Conservation (phyloP, 2,113 vertebrate genomes). For the Baryphthengus martii region DNA sequence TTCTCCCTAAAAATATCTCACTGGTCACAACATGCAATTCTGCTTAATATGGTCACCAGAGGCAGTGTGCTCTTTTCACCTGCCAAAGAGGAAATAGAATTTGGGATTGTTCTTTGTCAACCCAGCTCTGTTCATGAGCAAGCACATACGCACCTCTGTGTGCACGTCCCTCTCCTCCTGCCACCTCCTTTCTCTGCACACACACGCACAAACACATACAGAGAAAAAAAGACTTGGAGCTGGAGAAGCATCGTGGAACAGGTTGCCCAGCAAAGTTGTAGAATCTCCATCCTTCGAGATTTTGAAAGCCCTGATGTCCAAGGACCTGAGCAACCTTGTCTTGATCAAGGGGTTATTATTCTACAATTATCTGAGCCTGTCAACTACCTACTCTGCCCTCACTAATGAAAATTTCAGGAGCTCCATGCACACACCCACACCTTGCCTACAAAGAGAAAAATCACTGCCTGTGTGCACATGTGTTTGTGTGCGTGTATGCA, state of each 20-base stretch:
- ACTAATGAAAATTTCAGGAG: background rate
- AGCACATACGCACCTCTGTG: accelerated
- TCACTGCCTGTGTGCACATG: background rate
- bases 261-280: background rate
- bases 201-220: background rate
- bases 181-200: background rate
- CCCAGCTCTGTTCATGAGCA: background rate
- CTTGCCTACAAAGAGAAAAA: background rate
- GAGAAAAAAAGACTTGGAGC: background rate
- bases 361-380: background rate
- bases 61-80: background rate
- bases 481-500: background rate
- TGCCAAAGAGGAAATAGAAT: background rate
- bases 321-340: background rate
- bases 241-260: background rate
- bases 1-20: background rate
- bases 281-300: background rate
- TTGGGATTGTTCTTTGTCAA: background rate
- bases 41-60: background rate
- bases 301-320: background rate
- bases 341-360: background rate
- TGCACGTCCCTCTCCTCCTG: background rate
- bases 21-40: background rate
- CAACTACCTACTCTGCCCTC: background rate
- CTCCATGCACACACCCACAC: background rate